Conservation (phyloP, 2,113 vertebrate species). For the Notothenia rossii region DNA sequence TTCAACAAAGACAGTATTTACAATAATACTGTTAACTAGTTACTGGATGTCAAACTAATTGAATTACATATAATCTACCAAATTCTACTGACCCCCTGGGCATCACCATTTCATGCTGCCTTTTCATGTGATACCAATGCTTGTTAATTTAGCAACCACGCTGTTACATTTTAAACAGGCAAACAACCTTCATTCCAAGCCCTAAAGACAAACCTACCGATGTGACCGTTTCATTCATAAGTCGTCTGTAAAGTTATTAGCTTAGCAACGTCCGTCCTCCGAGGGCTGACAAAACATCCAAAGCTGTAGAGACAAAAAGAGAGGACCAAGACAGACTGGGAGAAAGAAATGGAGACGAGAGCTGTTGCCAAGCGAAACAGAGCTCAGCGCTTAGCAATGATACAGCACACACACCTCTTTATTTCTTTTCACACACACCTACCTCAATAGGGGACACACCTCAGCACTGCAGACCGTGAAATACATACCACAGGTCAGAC, state of each 20-base stretch:
- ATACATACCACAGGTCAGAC: no score
- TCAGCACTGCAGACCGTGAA: slow-evolving; percentile 7
- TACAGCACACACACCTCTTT: slow-evolving; percentile 13
- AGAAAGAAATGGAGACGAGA: slow-evolving; percentile 1
- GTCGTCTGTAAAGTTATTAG: background rate
- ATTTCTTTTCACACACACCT: slow-evolving; percentile 24
- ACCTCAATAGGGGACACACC: slow-evolving; percentile 49
- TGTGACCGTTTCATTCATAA: slow-evolving; percentile 5
- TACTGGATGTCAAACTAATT: background rate
- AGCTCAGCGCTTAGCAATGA: slow-evolving; percentile 7
- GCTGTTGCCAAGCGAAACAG: slow-evolving; percentile 34
- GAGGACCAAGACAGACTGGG: background rate
- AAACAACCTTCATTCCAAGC: slow-evolving; percentile 12
- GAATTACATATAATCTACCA: background rate
- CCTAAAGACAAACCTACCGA: slow-evolving; percentile 19
- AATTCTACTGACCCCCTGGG: background rate
- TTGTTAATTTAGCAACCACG: background rate
- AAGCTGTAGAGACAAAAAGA: slow-evolving; percentile 5
- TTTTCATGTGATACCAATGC: background rate
- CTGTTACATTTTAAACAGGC: background rate
- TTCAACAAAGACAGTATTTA: background rate
- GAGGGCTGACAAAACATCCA: slow-evolving; percentile 25
- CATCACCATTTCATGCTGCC: background rate
- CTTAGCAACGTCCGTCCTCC: slow-evolving; percentile 18
- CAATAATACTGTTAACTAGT: background rate